A percentile compares a stretch with the other conserved stretches of the same genome.
phyloP scores from a whole-genome alignment of 2,797 vertebrate genomes.

The Xerus rutilus region DNA sequence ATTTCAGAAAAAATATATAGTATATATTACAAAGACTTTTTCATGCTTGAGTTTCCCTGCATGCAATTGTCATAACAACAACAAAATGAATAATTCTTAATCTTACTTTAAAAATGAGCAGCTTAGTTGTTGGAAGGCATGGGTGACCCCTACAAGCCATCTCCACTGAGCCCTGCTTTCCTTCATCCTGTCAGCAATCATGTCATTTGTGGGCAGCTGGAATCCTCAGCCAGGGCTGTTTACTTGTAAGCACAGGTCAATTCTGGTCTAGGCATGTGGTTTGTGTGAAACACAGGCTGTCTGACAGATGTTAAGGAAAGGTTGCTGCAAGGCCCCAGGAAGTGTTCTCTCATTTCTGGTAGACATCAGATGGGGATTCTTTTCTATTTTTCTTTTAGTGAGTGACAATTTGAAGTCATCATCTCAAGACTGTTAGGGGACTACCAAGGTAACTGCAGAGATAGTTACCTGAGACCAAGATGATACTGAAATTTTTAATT shows the following conservation, averaged over 20 bases:
- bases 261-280: too few relatives aligned
- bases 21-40: neutral
- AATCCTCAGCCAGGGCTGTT: accelerated
- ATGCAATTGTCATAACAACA: neutral
- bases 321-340: neutral
- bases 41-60: neutral
- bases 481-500: neutral
- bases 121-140: neutral
- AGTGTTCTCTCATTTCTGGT: neutral
- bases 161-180: neutral
- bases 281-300: neutral
- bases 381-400: neutral
- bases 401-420: neutral
- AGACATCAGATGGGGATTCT: neutral
- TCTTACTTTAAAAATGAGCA: neutral
- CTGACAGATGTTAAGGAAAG: neutral
- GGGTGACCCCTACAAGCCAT: neutral
- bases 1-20: neutral
- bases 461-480: neutral
- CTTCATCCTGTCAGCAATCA: accelerated
- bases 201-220: neutral
- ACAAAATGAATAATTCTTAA: neutral
- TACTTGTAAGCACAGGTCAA: accelerated
- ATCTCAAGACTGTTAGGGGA: too few relatives aligned
- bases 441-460: neutral